Percentiles rank a stretch among this genome's conserved stretches.
Evolutionary conservation across 1,140 invertebrate genomes (phyloP).

Genomic region (Chionoecetes opilio): DNA sequence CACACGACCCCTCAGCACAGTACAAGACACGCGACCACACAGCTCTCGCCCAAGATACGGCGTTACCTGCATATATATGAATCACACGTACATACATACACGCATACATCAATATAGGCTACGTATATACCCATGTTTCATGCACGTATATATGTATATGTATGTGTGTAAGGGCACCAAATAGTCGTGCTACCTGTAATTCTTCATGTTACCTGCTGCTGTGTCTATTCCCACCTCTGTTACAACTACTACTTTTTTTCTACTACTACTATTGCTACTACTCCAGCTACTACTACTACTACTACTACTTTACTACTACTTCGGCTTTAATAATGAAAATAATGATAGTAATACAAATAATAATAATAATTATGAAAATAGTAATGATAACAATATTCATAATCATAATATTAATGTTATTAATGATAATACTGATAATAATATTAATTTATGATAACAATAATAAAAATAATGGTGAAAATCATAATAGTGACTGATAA

Average conservation of each 20-base stretch:
- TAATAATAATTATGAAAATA: slow-evolving; percentile 24
- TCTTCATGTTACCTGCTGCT: background rate
- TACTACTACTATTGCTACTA: background rate
- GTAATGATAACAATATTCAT: background rate
- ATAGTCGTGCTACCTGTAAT: no score
- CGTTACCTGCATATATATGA: slow-evolving; percentile 71
- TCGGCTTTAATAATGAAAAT: slow-evolving; percentile 1
- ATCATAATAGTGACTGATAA: background rate
- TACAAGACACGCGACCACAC: slow-evolving; percentile 75
- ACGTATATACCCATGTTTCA: background rate
- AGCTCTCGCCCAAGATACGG: slow-evolving; percentile 79
- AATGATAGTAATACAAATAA: slow-evolving; percentile 13
- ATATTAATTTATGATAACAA: background rate
- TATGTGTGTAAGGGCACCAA: no score
- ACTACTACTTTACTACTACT: no score
- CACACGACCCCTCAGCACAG: slow-evolving; percentile 74
- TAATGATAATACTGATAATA: background rate
- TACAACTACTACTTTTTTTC: background rate
- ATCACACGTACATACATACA: background rate
- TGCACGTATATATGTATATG: no score
- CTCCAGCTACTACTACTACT: no score
- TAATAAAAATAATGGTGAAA: background rate
- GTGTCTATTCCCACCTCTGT: background rate
- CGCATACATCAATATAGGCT: background rate
- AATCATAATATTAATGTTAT: background rate